A percentile compares a stretch with the other conserved stretches of the same genome.
These are phyloP conservation scores for Drosophila mercatorum DNA, from an alignment of 2,888 invertebrate genomes.

Conservation along the genomic window DNA sequence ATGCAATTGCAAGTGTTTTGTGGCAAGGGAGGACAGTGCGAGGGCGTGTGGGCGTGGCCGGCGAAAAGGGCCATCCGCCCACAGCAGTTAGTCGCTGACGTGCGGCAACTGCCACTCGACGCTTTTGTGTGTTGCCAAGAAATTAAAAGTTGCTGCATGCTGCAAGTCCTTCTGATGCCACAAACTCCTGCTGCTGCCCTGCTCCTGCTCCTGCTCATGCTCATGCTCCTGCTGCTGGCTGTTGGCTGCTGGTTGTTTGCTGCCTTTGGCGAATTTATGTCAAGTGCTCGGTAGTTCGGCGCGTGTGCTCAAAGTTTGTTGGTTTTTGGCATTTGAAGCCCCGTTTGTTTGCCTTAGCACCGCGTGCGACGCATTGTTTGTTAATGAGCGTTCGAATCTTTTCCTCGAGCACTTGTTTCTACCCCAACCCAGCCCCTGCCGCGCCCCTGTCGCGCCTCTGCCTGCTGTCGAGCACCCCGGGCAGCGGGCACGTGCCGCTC, in stretches of 20 bases:
- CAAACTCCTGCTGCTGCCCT: constrained; percentile 20
- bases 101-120: constrained; percentile 60
- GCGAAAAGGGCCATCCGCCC: constrained; percentile 29
- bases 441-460: no score
- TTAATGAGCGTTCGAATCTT: constrained; percentile 64
- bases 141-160: constrained; percentile 72
- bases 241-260: neutral
- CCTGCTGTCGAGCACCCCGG: constrained; percentile 3
- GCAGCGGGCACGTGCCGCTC: constrained; percentile 47
- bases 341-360: constrained; percentile 54
- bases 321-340: constrained; percentile 76
- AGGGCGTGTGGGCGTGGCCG: neutral
- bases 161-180: constrained; percentile 36
- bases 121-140: constrained; percentile 74
- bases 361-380: constrained; percentile 46
- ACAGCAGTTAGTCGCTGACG: constrained; percentile 54
- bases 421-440: neutral
- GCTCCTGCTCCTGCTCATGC: constrained; percentile 8
- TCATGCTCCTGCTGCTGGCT: constrained; percentile 15
- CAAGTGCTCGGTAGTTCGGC: constrained; percentile 69
- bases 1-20: constrained; percentile 70
- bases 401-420: constrained; percentile 18
- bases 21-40: neutral
- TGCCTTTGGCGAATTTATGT: constrained; percentile 71
- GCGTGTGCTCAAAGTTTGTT: constrained; percentile 74